phyloP scores from a whole-genome alignment of 2,888 invertebrate genomes.

The Aricia artaxerxes region DNA sequence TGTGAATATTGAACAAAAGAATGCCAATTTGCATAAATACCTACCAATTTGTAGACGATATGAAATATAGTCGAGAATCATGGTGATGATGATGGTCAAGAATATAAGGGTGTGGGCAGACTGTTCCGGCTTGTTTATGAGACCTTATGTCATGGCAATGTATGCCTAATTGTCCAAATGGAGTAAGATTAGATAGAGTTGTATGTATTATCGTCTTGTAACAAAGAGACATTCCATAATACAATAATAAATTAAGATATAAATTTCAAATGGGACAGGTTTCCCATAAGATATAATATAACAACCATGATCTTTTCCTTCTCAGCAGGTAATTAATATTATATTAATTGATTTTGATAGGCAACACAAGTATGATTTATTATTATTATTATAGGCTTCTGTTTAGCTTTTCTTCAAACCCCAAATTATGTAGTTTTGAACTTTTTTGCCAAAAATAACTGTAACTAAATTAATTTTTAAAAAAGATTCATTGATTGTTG shows the following conservation, averaged over 20 bases:
- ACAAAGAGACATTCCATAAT: not conserved
- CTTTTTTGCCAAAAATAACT: not conserved
- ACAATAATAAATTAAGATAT: not conserved
- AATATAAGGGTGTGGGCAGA: not conserved
- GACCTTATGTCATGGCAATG: not conserved
- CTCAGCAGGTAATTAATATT: not conserved
- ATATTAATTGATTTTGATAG: not conserved
- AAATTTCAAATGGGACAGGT: not conserved
- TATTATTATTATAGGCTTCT: not conserved
- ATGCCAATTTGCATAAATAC: not conserved
- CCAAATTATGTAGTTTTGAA: not conserved
- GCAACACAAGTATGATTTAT: not conserved
- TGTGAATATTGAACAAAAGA: constrained; percentile 11
- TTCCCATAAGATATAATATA: not conserved
- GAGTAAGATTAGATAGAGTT: not conserved
- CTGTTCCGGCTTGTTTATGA: not conserved
- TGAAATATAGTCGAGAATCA: not conserved
- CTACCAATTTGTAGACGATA: not conserved
- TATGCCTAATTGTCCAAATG: not conserved
- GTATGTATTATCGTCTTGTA: not conserved
- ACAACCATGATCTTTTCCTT: not conserved
- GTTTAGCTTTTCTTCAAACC: not conserved
- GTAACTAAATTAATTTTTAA: not conserved
- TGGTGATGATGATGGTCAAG: not conserved
- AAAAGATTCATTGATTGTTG: no score